These are phyloP conservation scores for Betta splendens DNA, from an alignment of 2,797 vertebrate genomes.

Conservation along the genomic window DNA sequence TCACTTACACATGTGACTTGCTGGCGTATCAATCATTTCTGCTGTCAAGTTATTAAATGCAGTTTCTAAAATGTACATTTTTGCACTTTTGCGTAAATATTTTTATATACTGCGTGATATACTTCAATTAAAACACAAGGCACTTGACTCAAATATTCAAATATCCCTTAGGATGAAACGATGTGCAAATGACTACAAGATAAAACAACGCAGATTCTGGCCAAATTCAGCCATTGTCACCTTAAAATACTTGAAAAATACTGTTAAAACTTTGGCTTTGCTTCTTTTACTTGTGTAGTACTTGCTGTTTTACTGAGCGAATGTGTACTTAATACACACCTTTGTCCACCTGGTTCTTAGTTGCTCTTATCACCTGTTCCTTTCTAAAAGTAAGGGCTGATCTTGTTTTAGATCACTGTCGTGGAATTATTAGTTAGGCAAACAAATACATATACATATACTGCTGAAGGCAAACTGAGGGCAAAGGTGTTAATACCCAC, in stretches of 20 bases:
- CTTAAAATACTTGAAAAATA: neutral
- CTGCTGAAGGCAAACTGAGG: conserved; percentile 13
- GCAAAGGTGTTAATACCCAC: neutral
- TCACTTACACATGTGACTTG: conserved; percentile 33
- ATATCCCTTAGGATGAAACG: conserved; percentile 60
- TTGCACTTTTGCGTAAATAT: conserved; percentile 58
- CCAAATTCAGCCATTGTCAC: conserved; percentile 65
- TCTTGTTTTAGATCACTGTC: conserved; percentile 68
- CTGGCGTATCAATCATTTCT: conserved; percentile 57
- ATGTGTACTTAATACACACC: conserved; percentile 55
- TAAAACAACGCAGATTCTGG: conserved; percentile 56
- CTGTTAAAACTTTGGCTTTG: conserved; percentile 1
- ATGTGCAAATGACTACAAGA: conserved; percentile 70
- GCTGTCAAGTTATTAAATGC: conserved; percentile 52
- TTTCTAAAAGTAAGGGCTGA: conserved; percentile 43
- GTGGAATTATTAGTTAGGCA: conserved; percentile 20
- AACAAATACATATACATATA: no score
- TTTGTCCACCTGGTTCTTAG: conserved; percentile 35
- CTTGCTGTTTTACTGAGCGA: conserved; percentile 35
- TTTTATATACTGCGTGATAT: conserved; percentile 52
- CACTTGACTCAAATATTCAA: conserved; percentile 73
- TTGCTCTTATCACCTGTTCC: conserved; percentile 10
- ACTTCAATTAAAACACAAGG: conserved; percentile 70
- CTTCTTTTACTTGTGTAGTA: conserved; percentile 24
- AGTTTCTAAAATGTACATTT: conserved; percentile 48